phyloP scores from a whole-genome alignment of 2,113 vertebrate genomes.

The Potamarius usumacintae region DNA sequence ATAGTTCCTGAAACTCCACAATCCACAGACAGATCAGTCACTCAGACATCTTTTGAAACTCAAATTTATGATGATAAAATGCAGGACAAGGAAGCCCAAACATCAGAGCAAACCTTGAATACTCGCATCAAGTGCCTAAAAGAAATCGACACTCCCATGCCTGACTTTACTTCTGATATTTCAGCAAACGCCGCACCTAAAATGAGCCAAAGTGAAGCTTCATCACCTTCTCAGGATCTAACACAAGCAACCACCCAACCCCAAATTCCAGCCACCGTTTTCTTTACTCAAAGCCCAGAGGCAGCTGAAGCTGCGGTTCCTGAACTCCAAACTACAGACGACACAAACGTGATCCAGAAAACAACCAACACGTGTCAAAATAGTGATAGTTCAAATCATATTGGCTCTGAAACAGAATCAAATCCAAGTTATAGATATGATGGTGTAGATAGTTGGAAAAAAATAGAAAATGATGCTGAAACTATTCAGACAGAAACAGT shows the following conservation, averaged over 20 bases:
- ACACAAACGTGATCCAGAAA: background rate
- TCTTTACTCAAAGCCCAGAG: background rate
- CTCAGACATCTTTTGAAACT: background rate
- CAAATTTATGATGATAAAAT: background rate
- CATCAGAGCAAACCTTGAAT: background rate
- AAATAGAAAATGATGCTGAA: background rate
- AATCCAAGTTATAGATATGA: background rate
- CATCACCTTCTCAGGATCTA: background rate
- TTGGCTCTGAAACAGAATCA: background rate
- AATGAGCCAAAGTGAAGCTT: conserved; percentile 3
- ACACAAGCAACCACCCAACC: background rate
- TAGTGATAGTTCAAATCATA: background rate
- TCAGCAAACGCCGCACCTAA: conserved; percentile 21
- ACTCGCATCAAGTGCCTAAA: background rate
- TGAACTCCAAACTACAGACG: background rate
- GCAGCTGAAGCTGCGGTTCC: background rate
- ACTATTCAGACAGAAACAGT: background rate
- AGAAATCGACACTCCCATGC: background rate
- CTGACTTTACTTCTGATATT: background rate
- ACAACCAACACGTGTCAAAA: background rate
- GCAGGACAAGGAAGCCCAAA: background rate
- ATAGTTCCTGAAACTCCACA: background rate
- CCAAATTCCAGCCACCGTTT: background rate
- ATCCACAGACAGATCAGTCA: background rate
- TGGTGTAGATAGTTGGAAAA: background rate